Base-by-base conservation (phyloP, 2,113 vertebrate species). In the Zosterops hypoxanthus region DNA sequence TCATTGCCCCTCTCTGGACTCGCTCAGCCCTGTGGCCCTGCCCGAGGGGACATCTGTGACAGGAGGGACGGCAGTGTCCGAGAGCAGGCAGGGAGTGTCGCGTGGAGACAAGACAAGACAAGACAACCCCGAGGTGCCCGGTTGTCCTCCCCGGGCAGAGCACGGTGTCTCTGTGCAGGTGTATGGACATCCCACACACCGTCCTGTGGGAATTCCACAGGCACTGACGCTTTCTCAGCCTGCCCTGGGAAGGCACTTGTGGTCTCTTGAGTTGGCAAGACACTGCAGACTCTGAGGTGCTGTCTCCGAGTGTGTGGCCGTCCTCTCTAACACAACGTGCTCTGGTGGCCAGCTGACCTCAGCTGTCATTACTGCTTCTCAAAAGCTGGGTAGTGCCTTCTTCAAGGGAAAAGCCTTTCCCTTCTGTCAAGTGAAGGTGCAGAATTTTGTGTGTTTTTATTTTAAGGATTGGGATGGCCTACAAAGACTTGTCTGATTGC, bases 111-210 rank as follows among this genome's bases (percentile, higher is more conserved):
- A 15, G 64, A 3, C n/a, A 4, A 15, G 64, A 3, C 3, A 9
- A 0, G 1, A 6, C 33, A 47, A 6, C 5, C 23, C 24, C 5
- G 0, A 5, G 9, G 6, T 14, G 33, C 12, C 21, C 3, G 2
- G 21, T 13, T 59, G 9, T 42, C 24, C 36, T 17, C 1, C 12
- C 11, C 24, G 5, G 70, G 39, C 33, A 50, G 5, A 7, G 44
- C 47, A 3, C 16, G 14, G 1, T 11, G 1, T 14, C 21, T 5
- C 33, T 1, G 4, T n/a, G 70, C 49, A 5, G 71, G 16, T 17
- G 26, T 28, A 2, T 4, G 3, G 3, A 5, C 22, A 16, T 14
- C 53, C 39, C 14, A 1, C 21, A 9, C 47, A 13, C 31, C 0
- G 0, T 8, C 33, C 73, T 16, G 57, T 3, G 6, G 25, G 17